phyloP scores from a whole-genome alignment of 2,113 vertebrate species.

The Malurus alboscapulatus region DNA sequence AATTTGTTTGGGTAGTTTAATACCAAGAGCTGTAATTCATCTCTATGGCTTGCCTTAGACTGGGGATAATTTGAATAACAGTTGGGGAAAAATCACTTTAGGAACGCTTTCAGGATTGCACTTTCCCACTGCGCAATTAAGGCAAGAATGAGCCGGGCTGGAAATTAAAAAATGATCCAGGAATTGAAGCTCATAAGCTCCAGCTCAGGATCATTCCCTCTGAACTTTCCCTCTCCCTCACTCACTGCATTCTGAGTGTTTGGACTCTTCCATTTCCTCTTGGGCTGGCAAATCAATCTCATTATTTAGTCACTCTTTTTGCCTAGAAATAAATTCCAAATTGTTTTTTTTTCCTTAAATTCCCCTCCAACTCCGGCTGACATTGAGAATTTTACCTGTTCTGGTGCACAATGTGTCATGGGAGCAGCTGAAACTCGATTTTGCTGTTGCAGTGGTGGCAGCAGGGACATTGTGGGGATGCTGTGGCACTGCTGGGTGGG shows the following conservation, averaged over 20 bases:
- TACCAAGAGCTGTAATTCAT: conserved; percentile 34
- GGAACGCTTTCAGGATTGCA: not conserved
- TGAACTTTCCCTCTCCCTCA: not conserved
- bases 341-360: not conserved
- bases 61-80: not conserved
- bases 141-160: not conserved
- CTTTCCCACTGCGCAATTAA: not conserved
- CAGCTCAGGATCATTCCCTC: not conserved
- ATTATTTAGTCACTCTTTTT: not conserved
- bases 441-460: not conserved
- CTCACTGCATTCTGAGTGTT: not conserved
- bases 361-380: not conserved
- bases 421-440: not conserved
- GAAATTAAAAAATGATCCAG: not conserved
- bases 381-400: not conserved
- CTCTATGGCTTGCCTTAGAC: not conserved
- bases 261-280: not conserved
- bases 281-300: not conserved
- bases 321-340: not conserved
- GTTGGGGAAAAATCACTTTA: conserved; percentile 3
- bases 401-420: fast-evolving
- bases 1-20: conserved; percentile 53
- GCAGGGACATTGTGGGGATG: not conserved
- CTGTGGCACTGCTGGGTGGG: too few species aligned
- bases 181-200: not conserved